Conservation (phyloP, 2,888 invertebrate species). For the Lycocerus yunnanus region DNA sequence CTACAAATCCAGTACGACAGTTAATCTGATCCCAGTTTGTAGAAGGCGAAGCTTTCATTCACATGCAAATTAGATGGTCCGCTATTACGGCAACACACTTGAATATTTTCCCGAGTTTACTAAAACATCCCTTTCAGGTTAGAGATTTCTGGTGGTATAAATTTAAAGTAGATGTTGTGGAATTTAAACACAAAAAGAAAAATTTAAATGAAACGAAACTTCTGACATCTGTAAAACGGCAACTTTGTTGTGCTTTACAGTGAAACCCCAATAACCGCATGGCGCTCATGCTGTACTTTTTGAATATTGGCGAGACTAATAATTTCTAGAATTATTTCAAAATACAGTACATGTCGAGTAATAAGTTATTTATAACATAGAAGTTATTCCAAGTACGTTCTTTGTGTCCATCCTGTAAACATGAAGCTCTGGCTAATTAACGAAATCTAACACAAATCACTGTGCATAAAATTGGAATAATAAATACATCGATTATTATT, state of each 20-base stretch:
- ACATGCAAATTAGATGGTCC: conserved; percentile 21
- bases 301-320: not conserved
- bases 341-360: too few species aligned
- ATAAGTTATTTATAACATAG: too few species aligned
- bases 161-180: not conserved
- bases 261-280: not conserved
- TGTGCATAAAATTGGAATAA: not conserved
- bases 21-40: conserved; percentile 10
- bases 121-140: conserved; percentile 11
- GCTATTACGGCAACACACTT: conserved; percentile 6
- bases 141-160: not conserved
- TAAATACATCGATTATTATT: not conserved
- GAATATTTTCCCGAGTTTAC: conserved; percentile 13
- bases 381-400: too few species aligned
- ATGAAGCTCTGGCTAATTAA: too few species aligned
- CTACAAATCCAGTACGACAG: conserved; percentile 10
- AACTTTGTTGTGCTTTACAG: not conserved
- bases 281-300: not conserved
- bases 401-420: too few species aligned
- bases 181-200: not conserved
- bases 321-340: too few species aligned
- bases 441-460: too few species aligned
- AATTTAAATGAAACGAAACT: not conserved
- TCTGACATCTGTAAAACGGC: not conserved
- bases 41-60: conserved; percentile 17